Conservation (phyloP, 2,797 vertebrate genomes). For the Enteromius viviparus region DNA sequence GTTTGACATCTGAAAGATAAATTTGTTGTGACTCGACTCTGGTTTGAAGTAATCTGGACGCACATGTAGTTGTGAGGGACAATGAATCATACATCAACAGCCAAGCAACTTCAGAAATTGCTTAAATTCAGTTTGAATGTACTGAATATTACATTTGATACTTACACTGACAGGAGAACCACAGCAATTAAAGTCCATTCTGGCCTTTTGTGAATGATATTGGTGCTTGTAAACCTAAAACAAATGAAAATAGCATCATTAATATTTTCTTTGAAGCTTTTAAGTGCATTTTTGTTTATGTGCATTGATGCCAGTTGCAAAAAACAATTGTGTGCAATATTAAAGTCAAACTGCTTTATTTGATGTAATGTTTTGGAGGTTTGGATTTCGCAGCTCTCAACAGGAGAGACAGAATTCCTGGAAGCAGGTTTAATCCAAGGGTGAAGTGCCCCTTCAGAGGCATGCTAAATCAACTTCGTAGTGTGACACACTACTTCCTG, state of each 20-base stretch:
- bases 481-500: constrained; percentile 63
- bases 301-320: neutral
- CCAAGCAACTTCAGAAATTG: neutral
- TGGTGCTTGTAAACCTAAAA: constrained; percentile 76
- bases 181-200: constrained; percentile 79
- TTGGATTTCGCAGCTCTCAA: constrained; percentile 61
- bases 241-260: neutral
- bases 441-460: constrained; percentile 61
- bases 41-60: constrained; percentile 1
- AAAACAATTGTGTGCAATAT: neutral
- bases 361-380: constrained; percentile 13
- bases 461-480: constrained; percentile 66
- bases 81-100: neutral
- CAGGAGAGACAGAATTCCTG: constrained; percentile 71
- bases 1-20: constrained; percentile 28
- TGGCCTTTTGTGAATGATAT: constrained; percentile 78
- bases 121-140: neutral
- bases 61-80: neutral
- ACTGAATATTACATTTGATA: constrained; percentile 43
- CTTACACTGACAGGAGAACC: constrained; percentile 79
- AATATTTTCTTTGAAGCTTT: too few relatives aligned
- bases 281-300: too few relatives aligned
- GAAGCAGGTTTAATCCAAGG: constrained; percentile 68
- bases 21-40: neutral
- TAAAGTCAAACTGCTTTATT: constrained; percentile 28